Evolutionary conservation across 1,140 invertebrate genomes (phyloP), one percentile per base, ranked within the genome.

Genomic region (Subanguina moxae): DNA sequence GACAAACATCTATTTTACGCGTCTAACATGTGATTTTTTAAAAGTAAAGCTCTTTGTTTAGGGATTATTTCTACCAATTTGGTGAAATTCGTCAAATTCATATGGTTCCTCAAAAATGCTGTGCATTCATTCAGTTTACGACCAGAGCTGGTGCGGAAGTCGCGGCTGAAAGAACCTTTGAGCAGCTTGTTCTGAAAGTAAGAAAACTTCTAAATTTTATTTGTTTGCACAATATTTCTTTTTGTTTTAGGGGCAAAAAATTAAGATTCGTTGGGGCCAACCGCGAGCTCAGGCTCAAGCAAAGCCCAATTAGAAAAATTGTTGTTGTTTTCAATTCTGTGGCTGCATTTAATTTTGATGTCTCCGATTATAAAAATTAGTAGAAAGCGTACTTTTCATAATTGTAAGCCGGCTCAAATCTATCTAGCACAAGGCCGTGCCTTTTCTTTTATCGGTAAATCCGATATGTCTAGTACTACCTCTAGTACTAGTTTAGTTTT

Each of bases 91-190:
- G 95, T 25, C 90, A 90, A 1, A 87, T 99, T 1, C 94, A 92
- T 48, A 86, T 97, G 73, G 90, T 97, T 1, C 88, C 88, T 0
- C 89, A 92, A 74, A 93, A 97, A 76, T 93, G 95, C 77, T 98
- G 94, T 86, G 94, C 93, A 0, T 99, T 99, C 83, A 90, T 99
- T 5, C 93, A 97, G 80, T 99, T 93, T 82, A 96, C 93, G 0
- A 89, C 89, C 32, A 86, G 96, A 67, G 85, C 86, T 58, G 89
- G 92, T 0, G 92, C 95, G 0, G 95, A 99, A 84, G 84, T 89
- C 68, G 94, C 94, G 13, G 93, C 93, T 1, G 94, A 98, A 79
- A 90, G 91, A 76, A 93, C 92, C 0, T 98, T 97, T 80, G 96
- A 97, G 77, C 94, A 96, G 82, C 84, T 97, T 19, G 92, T 84